These are phyloP conservation scores for Hypolimnas misippus DNA, from an alignment of 2,888 invertebrate genomes.

Conservation along the genomic window DNA sequence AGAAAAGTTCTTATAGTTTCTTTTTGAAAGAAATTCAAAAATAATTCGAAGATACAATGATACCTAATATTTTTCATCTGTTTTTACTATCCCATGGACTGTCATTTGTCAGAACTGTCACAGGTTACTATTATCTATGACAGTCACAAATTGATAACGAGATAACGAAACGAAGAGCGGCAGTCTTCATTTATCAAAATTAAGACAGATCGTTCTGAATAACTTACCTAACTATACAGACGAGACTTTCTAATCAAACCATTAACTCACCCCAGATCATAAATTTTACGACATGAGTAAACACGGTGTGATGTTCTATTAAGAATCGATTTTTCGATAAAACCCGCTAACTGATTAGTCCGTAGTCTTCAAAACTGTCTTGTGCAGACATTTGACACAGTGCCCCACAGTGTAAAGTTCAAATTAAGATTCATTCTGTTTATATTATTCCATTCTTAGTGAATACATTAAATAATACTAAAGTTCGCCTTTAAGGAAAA, in stretches of 20 bases:
- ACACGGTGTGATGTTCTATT: slow-evolving; percentile 37
- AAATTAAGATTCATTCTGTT: slow-evolving; percentile 8
- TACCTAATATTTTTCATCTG: too few species aligned
- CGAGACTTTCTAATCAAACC: slow-evolving; percentile 18
- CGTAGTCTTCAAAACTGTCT: slow-evolving; percentile 20
- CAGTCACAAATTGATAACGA: slow-evolving; percentile 19
- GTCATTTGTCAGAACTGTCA: slow-evolving; percentile 9
- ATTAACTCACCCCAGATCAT: slow-evolving; percentile 12
- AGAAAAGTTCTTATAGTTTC: too few species aligned
- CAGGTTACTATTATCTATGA: neutral
- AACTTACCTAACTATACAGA: slow-evolving; percentile 11
- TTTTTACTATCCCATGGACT: neutral
- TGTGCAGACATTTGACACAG: slow-evolving; percentile 15
- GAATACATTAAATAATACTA: neutral
- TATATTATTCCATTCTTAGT: slow-evolving; percentile 2
- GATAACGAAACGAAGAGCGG: slow-evolving; percentile 17
- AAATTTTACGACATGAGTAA: slow-evolving; percentile 15
- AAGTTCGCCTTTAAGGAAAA: neutral
- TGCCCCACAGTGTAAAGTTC: slow-evolving; percentile 16
- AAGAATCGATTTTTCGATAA: slow-evolving; percentile 72
- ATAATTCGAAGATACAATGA: too few species aligned
- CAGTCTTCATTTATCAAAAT: slow-evolving; percentile 29
- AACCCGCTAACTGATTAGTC: slow-evolving; percentile 42
- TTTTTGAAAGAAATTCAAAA: too few species aligned
- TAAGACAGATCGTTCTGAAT: slow-evolving; percentile 27